These are phyloP conservation scores for Clytia hemisphaerica DNA, from an alignment of 30 jellyfish, hydroid and myxozoan genomes.

Conservation along the genomic window DNA sequence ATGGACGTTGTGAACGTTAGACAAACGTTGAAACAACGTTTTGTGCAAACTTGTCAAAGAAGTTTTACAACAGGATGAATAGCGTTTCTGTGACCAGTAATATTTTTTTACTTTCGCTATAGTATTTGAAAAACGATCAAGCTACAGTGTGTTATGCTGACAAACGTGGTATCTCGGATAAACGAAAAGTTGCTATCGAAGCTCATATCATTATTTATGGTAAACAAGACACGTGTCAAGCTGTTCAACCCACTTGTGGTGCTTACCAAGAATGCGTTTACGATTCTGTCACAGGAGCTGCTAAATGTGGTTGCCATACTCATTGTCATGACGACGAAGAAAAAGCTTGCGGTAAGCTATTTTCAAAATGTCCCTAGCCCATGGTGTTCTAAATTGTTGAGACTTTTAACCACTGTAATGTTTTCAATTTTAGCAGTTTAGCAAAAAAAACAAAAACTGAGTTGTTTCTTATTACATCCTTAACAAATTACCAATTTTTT, in stretches of 20 bases:
- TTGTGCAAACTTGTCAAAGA: too few species aligned
- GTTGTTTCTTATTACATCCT: too few species aligned
- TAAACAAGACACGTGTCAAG: not conserved
- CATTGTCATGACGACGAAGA: not conserved
- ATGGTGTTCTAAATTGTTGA: too few species aligned
- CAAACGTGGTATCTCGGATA: slow-evolving; percentile 15
- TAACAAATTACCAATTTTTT: too few species aligned
- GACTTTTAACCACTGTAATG: too few species aligned
- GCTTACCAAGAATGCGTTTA: not conserved
- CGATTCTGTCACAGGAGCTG: not conserved
- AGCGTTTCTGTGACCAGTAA: not conserved
- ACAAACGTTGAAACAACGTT: too few species aligned
- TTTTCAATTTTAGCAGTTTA: too few species aligned
- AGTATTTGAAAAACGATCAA: slow-evolving; percentile 7
- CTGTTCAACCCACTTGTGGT: slow-evolving; percentile 3
- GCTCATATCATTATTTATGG: slow-evolving; percentile 6
- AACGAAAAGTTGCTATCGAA: not conserved
- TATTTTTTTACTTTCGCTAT: not conserved
- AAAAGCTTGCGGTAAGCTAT: slow-evolving; percentile 13
- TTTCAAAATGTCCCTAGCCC: too few species aligned
- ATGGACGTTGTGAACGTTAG: too few species aligned
- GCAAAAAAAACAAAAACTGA: too few species aligned
- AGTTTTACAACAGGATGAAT: not conserved
- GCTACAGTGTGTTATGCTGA: slow-evolving; percentile 1
- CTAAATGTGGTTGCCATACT: slow-evolving; percentile 5